Base-by-base conservation (phyloP, 2,797 vertebrate genomes). In the Coracias cyanogaster region DNA sequence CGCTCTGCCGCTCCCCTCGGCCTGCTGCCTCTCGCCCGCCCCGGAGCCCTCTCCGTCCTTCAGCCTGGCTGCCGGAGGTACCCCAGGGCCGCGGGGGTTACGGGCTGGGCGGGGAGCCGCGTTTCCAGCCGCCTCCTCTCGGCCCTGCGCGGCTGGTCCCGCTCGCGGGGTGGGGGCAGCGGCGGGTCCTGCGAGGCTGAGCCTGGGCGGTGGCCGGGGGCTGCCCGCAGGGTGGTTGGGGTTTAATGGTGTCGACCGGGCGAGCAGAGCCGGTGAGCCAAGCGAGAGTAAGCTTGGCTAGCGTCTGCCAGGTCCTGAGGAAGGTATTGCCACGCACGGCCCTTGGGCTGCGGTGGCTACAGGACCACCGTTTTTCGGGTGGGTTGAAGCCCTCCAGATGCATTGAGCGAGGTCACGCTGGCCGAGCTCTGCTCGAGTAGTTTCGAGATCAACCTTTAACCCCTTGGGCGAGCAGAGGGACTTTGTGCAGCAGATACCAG, bases 311-410 rank as follows among this genome's bases (percentile, higher is more conserved):
- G 57, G 62, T 0, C 2, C 14, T 2, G 58, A 39, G 41, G 39
- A 6, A 6, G 55, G 31, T 12, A 0, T 0, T 10, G 12, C 25
- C 24, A 0, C 20, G 0, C 6, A 17, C 46, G 1, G 48, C 4
- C 49, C 16, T n/a, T 6, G 33, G 17, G 1, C 41, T 5, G 29
- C 1, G 13, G 12, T 14, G 35, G 31, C 60, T 13, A 2, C n/a
- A 1, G 45, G 11, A 4, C 6, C 13, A 0, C 33, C 6, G 5
- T 4, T 46, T 46, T 33, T 16, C 14, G 22, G 35, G 15, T 43
- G 35, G 29, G 29, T 51, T 9, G 0, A 25, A 19, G 0, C 31
- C 13, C 25, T 25, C 4, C 6, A 3, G 7, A 2, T 8, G 17
- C 5, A 7, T 15, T 6, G 41, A 41, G 33, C 16, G 12, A 46